Percentiles rank a stretch among this genome's conserved stretches.
Evolutionary conservation across 2,888 invertebrate genomes (phyloP).

Genomic region (Oasisia sp.): DNA sequence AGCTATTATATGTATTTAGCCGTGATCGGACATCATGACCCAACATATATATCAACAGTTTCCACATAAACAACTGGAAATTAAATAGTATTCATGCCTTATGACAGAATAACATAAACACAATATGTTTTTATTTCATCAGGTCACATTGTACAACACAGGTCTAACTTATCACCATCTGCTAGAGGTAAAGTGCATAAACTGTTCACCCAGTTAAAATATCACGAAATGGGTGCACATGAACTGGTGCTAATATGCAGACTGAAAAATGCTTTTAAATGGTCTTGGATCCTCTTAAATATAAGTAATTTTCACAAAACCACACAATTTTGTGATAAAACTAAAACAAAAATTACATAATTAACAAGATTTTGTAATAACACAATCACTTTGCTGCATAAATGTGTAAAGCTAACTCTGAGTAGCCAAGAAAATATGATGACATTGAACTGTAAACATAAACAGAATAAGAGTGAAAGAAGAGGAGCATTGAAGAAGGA

Average conservation of each 20-base stretch:
- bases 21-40: not conserved
- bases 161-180: not conserved
- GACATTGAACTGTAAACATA: too few species aligned
- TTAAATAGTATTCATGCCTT: not conserved
- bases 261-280: not conserved
- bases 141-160: not conserved
- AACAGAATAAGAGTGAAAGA: too few species aligned
- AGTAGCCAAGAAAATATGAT: too few species aligned
- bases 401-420: not conserved
- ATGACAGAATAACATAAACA: constrained; percentile 14
- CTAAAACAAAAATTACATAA: not conserved
- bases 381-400: not conserved
- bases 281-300: too few species aligned
- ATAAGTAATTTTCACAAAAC: too few species aligned
- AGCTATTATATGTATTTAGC: not conserved
- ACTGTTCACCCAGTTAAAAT: not conserved
- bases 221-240: not conserved
- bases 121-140: not conserved
- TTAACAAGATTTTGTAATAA: not conserved
- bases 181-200: too few species aligned
- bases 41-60: not conserved
- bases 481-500: too few species aligned
- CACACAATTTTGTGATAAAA: too few species aligned
- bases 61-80: not conserved
- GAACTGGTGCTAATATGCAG: not conserved